These are phyloP conservation scores for Coptotermes formosanus DNA, from an alignment of 1,140 invertebrate species.

Conservation along the genomic window DNA sequence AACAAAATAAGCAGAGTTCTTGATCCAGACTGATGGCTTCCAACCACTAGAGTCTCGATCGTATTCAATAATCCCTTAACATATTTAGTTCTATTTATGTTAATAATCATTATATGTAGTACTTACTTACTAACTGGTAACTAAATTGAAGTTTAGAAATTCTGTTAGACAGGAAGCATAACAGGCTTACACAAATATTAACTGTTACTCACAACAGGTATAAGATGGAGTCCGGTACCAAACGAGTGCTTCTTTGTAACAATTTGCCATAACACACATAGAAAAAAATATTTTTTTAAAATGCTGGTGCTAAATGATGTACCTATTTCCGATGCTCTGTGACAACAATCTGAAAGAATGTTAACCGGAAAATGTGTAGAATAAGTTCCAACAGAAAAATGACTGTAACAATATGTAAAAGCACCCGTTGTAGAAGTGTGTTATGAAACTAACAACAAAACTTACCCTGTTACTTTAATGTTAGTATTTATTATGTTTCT, in stretches of 20 bases:
- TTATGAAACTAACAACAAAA: neutral
- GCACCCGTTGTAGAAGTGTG: neutral
- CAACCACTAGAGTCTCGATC: neutral
- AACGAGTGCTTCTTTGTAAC: no score
- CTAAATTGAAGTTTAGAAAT: neutral
- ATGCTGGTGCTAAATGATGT: no score
- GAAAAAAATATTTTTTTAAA: no score
- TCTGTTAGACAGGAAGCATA: neutral
- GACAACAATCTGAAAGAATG: no score
- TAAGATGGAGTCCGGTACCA: neutral
- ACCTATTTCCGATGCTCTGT: no score
- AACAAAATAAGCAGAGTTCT: neutral
- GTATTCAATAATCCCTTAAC: neutral
- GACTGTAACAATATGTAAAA: no score
- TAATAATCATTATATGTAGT: neutral
- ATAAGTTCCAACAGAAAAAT: no score
- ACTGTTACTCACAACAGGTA: neutral
- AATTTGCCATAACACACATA: no score
- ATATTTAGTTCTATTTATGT: neutral
- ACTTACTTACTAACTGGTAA: neutral
- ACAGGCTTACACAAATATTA: neutral
- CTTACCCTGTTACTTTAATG: neutral
- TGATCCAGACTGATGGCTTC: neutral
- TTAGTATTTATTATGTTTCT: neutral
- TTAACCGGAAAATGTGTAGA: no score